phyloP scores from a whole-genome alignment of 2,888 invertebrate species.

The Epinotia ramella region DNA sequence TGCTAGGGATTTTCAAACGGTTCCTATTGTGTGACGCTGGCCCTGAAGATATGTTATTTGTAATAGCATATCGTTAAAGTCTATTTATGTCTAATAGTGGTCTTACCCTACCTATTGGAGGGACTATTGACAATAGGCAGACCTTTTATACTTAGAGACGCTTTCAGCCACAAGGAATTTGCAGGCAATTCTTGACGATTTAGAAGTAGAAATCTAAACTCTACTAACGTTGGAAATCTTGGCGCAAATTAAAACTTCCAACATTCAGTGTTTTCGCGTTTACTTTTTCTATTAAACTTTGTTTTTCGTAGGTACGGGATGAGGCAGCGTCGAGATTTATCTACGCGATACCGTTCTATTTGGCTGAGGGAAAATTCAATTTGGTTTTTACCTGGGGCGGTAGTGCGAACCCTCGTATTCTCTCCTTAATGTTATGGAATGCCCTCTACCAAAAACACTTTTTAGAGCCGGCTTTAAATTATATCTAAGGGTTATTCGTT shows the following conservation, averaged over 20 bases:
- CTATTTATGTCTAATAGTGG: slow-evolving; percentile 40
- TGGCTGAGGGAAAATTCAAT: slow-evolving; percentile 81
- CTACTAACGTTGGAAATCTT: slow-evolving; percentile 53
- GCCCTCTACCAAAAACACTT: slow-evolving; percentile 62
- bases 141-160: background rate
- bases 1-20: slow-evolving; percentile 30
- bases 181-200: slow-evolving; percentile 55
- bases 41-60: slow-evolving; percentile 43
- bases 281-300: slow-evolving; percentile 82
- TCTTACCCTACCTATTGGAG: slow-evolving; percentile 19
- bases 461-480: slow-evolving; percentile 62
- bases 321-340: slow-evolving; percentile 79
- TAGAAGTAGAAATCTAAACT: slow-evolving; percentile 53
- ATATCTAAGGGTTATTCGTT: slow-evolving; percentile 40
- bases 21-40: slow-evolving; percentile 35
- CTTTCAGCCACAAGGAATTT: slow-evolving; percentile 36
- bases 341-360: slow-evolving; percentile 80
- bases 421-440: slow-evolving; percentile 73
- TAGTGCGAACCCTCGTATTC: slow-evolving; percentile 72
- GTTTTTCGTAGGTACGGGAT: slow-evolving; percentile 76
- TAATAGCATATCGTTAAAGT: slow-evolving; percentile 44
- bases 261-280: slow-evolving; percentile 74
- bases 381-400: slow-evolving; percentile 82
- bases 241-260: slow-evolving; percentile 74
- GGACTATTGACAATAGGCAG: slow-evolving; percentile 12